Evolutionary conservation across 1,140 invertebrate genomes (phyloP), one percentile per base, ranked within the genome.

Genomic region (Drosophila lacertosa): DNA sequence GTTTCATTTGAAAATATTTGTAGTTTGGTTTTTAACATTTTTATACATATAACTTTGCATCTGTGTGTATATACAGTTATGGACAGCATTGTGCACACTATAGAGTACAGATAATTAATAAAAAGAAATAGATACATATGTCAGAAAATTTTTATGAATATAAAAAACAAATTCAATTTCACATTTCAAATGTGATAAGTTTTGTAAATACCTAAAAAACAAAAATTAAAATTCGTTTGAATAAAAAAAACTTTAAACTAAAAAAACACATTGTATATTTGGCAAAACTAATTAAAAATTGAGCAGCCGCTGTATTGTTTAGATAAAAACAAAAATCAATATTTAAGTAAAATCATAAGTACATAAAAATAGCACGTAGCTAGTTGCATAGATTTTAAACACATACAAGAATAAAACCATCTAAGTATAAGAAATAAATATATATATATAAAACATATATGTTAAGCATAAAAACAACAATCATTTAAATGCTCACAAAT

Each of bases 161-260:
- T 22, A 54, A 47, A 32, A 62, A 45, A 40, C n/a, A n/a, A n/a
- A n/a, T n/a, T n/a, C n/a, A 29, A 29, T 15, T 15, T 58, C 81
- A 86, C 81, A 86, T 86, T 86, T 64, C 4, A 88, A 86, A 86
- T 86, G 81, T 86, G 82, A 88, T 88, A 76, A 67, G 63, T 58
- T 79, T 66, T 86, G 81, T 84, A 86, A 37, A 80, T 84, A 84
- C 47, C 39, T 62, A 64, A 54, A 51, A 50, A 58, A 42, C 0
- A 70, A 60, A 62, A 55, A 51, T 22, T 22, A 16, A 22, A 55
- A 69, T 37, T 29, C 20, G 45, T 11, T 26, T 2, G 22, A 54
- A 48, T n/a, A 42, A 39, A 67, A 22, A 20, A 20, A 53, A 22
- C 9, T 29, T 29, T 13, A 15, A 24, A 58, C 10, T n/a, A 7